phyloP scores from a whole-genome alignment of 2,797 vertebrate genomes.

The Neomorphus geoffroyi region DNA sequence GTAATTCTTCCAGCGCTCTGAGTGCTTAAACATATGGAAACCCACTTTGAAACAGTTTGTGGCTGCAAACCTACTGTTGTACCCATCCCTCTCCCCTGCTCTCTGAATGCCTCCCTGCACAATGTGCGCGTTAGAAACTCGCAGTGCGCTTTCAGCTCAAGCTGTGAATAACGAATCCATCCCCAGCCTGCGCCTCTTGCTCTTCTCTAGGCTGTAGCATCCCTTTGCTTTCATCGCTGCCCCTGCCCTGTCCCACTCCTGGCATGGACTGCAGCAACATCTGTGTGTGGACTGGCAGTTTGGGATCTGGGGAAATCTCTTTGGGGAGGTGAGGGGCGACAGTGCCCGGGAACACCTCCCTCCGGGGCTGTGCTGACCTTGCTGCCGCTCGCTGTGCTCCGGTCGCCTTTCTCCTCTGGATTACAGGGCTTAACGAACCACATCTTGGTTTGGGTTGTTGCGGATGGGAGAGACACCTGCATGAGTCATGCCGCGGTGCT shows the following conservation, averaged over 20 bases:
- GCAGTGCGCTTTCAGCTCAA: background rate
- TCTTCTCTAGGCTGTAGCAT: background rate
- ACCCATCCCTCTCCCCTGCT: background rate
- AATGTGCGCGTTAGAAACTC: background rate
- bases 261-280: background rate
- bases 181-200: background rate
- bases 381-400: background rate
- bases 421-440: background rate
- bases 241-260: background rate
- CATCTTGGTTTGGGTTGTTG: background rate
- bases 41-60: slow-evolving; percentile 56
- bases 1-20: slow-evolving; percentile 63
- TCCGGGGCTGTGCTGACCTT: background rate
- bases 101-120: background rate
- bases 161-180: background rate
- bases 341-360: background rate
- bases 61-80: slow-evolving; percentile 33
- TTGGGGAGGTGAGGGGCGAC: fast-evolving
- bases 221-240: background rate
- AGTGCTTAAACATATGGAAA: slow-evolving; percentile 66
- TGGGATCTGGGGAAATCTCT: background rate
- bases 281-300: background rate
- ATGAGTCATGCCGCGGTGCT: background rate
- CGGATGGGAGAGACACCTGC: slow-evolving; percentile 30
- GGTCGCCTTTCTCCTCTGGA: background rate